Conservation (phyloP, 2,888 invertebrate species). For the Plemyria rubiginata region DNA sequence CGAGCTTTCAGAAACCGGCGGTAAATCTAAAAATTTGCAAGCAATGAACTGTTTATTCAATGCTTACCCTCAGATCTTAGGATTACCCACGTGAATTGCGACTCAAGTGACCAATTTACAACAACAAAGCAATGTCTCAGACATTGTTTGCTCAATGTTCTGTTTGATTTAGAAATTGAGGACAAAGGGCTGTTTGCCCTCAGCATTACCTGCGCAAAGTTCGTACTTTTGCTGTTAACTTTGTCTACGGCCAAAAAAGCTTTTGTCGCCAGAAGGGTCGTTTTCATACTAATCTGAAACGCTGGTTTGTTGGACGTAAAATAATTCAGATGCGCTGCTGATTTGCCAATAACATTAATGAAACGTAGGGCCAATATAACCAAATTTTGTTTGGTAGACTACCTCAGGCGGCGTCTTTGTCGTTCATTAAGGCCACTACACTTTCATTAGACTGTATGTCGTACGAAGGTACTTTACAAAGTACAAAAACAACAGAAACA, state of each 20-base stretch:
- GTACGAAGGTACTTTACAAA: too few relatives aligned
- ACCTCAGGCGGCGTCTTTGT: too few relatives aligned
- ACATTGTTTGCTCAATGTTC: constrained; percentile 29
- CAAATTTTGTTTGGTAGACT: too few relatives aligned
- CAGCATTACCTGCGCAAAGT: constrained; percentile 32
- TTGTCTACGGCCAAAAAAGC: constrained; percentile 30
- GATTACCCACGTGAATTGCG: constrained; percentile 20
- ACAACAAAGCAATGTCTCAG: constrained; percentile 32
- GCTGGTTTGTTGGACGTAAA: too few relatives aligned
- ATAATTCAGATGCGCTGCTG: too few relatives aligned
- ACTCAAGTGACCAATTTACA: constrained; percentile 32
- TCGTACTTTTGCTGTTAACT: constrained; percentile 31
- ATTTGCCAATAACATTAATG: too few relatives aligned
- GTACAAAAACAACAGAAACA: too few relatives aligned
- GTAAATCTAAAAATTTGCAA: too few relatives aligned
- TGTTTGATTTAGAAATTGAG: constrained; percentile 41
- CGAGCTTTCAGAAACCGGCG: too few relatives aligned
- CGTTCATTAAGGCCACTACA: too few relatives aligned
- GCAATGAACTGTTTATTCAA: background rate
- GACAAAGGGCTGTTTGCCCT: constrained; percentile 32
- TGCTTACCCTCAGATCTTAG: background rate
- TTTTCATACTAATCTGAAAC: background rate
- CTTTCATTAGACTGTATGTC: too few relatives aligned
- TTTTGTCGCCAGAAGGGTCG: background rate
- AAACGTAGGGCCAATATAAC: too few relatives aligned